phyloP scores from a whole-genome alignment of 2,888 invertebrate genomes.

The Acrocyrtus sp. region DNA sequence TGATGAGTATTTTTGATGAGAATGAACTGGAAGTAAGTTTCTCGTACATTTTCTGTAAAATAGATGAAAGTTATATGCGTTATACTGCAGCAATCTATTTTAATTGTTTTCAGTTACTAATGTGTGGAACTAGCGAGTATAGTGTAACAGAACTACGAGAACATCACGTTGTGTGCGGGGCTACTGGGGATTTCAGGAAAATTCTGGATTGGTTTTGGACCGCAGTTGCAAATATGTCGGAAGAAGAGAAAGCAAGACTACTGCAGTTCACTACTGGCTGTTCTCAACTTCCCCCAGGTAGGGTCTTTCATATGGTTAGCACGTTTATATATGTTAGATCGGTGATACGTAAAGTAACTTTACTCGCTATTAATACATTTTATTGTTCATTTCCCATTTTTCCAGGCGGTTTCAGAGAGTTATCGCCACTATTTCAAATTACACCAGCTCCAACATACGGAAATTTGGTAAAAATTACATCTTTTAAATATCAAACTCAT shows the following conservation, averaged over 20 bases:
- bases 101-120: constrained; percentile 74
- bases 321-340: no score
- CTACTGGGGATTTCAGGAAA: constrained; percentile 80
- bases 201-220: constrained; percentile 93
- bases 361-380: no score
- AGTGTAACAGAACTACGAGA: constrained; percentile 89
- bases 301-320: no score
- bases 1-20: constrained; percentile 94
- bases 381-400: no score
- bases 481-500: background rate
- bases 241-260: constrained; percentile 91
- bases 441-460: constrained; percentile 90
- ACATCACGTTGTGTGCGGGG: constrained; percentile 84
- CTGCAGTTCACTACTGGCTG: constrained; percentile 87
- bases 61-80: background rate
- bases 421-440: constrained; percentile 92
- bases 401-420: constrained; percentile 84
- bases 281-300: constrained; percentile 82
- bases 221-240: constrained; percentile 86
- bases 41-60: background rate
- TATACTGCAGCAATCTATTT: constrained; percentile 55
- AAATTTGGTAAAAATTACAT: constrained; percentile 79
- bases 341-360: no score
- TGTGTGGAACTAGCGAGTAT: constrained; percentile 94
- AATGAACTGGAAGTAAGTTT: constrained; percentile 87